phyloP scores from a whole-genome alignment of 2,113 vertebrate species.

The Diadophis punctatus region DNA sequence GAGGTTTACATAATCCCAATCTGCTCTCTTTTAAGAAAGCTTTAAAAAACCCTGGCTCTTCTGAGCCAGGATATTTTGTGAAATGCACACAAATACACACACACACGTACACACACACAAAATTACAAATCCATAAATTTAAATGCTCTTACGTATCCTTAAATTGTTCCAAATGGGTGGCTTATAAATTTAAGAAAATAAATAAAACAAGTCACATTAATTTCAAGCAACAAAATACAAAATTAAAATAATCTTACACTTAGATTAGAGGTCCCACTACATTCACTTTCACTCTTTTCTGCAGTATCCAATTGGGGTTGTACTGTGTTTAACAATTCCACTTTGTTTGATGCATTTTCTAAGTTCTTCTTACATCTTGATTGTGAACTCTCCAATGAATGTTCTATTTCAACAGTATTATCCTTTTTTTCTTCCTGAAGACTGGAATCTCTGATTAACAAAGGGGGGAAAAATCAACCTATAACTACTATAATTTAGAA shows the following conservation, averaged over 20 bases:
- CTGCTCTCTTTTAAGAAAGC: not conserved
- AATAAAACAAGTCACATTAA: not conserved
- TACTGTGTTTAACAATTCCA: conserved; percentile 34
- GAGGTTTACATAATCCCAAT: not conserved
- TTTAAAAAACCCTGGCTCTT: not conserved
- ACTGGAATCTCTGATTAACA: conserved; percentile 53
- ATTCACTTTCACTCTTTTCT: conserved; percentile 9
- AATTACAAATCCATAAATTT: not conserved
- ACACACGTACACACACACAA: not conserved
- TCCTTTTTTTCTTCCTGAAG: conserved; percentile 52
- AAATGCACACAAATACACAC: not conserved
- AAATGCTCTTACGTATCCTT: not conserved
- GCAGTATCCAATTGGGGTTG: conserved; percentile 21
- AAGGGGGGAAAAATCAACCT: conserved; percentile 10
- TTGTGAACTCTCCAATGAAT: conserved; percentile 61
- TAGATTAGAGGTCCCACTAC: not conserved
- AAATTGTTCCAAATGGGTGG: not conserved
- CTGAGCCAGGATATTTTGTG: not conserved
- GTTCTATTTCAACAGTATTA: conserved; percentile 54
- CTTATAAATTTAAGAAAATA: not conserved
- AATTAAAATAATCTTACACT: conserved; percentile 35
- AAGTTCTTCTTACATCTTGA: conserved; percentile 71
- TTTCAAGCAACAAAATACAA: not conserved
- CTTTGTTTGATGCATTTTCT: conserved; percentile 59
- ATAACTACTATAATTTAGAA: not conserved